Percentiles rank a stretch among this genome's conserved stretches.
Conservation (phyloP, 2,797 vertebrate genomes). For the Neostethus bicornis region DNA sequence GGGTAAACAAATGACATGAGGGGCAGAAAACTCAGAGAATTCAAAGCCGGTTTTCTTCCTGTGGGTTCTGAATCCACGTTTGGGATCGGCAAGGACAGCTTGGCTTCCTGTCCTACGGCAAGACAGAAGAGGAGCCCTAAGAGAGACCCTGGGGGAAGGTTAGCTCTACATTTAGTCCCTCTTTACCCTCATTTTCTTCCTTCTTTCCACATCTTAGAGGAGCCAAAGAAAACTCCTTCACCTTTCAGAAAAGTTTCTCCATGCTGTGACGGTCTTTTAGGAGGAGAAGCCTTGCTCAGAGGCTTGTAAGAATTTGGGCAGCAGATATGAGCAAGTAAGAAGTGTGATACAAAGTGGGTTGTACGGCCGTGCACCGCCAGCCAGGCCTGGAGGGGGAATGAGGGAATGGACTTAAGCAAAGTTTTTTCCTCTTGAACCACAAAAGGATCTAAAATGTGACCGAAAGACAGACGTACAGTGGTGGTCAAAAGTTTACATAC, state of each 20-base stretch:
- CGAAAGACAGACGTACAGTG: too few species aligned
- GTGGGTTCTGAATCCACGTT: constrained; percentile 54
- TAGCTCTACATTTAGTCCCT: constrained; percentile 54
- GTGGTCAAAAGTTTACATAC: too few species aligned
- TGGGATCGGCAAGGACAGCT: constrained; percentile 60
- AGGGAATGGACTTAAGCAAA: too few species aligned
- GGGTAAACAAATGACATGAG: constrained; percentile 45
- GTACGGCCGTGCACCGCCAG: too few species aligned
- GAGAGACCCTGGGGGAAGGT: constrained; percentile 79
- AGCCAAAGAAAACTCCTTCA: constrained; percentile 50
- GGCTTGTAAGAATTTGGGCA: too few species aligned
- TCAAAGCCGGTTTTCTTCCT: constrained; percentile 50
- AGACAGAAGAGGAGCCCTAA: constrained; percentile 65
- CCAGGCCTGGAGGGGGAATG: too few species aligned
- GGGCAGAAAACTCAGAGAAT: constrained; percentile 31
- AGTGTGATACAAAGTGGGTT: too few species aligned
- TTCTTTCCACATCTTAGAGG: constrained; percentile 51
- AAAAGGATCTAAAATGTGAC: too few species aligned
- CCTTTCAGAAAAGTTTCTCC: constrained; percentile 37
- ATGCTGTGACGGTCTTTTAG: constrained; percentile 24
- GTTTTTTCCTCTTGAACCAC: too few species aligned
- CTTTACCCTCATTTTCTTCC: constrained; percentile 20
- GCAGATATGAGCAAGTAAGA: too few species aligned
- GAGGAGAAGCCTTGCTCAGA: constrained; percentile 12
- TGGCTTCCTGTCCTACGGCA: constrained; percentile 71